Conservation (phyloP, 2,888 invertebrate species). For the Microplitis deprimator region DNA sequence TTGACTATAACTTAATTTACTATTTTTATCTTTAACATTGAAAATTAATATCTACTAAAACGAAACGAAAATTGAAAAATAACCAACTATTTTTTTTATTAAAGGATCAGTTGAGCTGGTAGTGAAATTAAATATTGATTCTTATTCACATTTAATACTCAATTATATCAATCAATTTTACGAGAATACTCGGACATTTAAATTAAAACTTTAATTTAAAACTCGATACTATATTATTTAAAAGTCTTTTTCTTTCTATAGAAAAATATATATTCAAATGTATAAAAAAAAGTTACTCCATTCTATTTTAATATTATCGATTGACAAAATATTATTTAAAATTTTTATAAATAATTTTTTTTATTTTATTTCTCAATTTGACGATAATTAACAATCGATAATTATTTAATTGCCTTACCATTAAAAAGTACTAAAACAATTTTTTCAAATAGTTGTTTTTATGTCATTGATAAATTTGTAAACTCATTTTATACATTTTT, state of each 20-base stretch:
- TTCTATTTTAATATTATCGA: background rate
- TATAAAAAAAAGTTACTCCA: constrained; percentile 8
- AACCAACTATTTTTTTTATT: background rate
- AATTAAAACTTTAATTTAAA: background rate
- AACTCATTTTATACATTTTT: background rate
- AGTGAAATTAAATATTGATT: background rate
- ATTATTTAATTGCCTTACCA: background rate
- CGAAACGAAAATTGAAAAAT: background rate
- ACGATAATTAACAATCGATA: background rate
- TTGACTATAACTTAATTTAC: background rate
- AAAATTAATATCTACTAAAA: background rate
- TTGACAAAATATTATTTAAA: background rate
- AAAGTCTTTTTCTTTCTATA: background rate
- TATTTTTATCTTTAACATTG: background rate
- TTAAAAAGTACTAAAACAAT: constrained; percentile 1
- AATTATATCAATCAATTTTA: constrained; percentile 2
- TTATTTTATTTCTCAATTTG: background rate
- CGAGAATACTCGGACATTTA: constrained; percentile 14
- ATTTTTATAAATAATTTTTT: background rate
- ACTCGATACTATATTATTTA: background rate
- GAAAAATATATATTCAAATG: constrained; percentile 19
- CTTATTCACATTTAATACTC: constrained; percentile 1
- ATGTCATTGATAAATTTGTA: background rate
- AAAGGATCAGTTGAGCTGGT: background rate
- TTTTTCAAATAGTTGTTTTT: background rate